Evolutionary conservation across 2,113 vertebrate species (phyloP), one percentile per base, ranked within the genome.

Genomic region (Eclectus roratus): DNA sequence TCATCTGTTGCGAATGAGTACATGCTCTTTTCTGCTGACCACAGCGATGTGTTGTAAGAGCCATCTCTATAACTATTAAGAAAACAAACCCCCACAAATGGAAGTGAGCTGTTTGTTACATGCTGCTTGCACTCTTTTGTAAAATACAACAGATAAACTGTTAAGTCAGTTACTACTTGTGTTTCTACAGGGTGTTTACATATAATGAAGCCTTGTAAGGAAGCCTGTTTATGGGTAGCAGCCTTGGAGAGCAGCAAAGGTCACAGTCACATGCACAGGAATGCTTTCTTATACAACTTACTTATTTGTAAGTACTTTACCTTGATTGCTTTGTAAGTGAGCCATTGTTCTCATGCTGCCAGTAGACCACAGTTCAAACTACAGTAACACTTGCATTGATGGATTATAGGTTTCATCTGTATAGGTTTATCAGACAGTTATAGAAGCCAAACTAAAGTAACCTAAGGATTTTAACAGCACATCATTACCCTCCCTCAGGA

Each of bases 211-310:
- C 55, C 89, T 60, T 95, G 93, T 43, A 58, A 77, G 49, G n/a
- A 55, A 71, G 55, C 50, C 61, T 96, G 96, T 93, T 83, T 89
- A 96, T 91, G 52, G 64, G 71, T 71, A 96, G 94, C 56, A 94
- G 87, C 93, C 89, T 89, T 92, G 93, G 70, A 92, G 82, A 89
- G 41, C 81, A 89, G 58, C 89, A 92, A 89, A 82, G 73, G 56
- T 89, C 85, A 82, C 17, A 82, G 66, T 43, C 86, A 65, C 69
- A 56, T 94, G 37, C 58, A 63, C 41, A 29, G 84, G 74, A 96
- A 88, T 53, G 46, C 31, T 93, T 76, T 93, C 41, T 91, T 68
- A 47, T 17, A 68, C 37, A 46, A 66, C 27, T 95, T 92, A 80
- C 58, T 84, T 91, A 56, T 49, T 56, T 81, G 39, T 49, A 81